Evolutionary conservation across 2,113 vertebrate species (phyloP).

Genomic region (Sinocyclocheilus anophthalmus): DNA sequence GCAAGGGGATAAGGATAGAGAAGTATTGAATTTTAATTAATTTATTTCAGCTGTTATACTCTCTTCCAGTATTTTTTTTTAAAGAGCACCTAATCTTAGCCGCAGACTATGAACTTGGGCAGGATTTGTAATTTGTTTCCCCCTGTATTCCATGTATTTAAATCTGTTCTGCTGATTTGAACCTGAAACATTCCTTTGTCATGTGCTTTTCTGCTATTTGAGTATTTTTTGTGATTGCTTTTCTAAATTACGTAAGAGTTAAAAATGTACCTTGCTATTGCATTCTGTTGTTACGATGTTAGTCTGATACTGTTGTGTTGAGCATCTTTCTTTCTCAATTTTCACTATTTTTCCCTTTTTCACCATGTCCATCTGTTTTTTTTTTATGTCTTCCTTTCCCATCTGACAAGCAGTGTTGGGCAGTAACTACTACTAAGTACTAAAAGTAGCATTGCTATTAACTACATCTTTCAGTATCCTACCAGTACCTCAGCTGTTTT

Average conservation of each 20-base stretch:
- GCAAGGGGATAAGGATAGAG: conserved; percentile 56
- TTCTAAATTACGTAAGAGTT: neutral
- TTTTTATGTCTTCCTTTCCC: neutral
- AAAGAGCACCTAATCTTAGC: conserved; percentile 39
- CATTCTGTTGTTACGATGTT: neutral
- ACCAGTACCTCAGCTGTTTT: neutral
- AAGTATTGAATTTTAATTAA: conserved; percentile 51
- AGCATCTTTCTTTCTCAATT: neutral
- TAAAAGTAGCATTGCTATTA: neutral
- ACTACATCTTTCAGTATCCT: neutral
- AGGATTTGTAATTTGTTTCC: conserved; percentile 54
- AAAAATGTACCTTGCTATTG: neutral
- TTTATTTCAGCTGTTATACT: conserved; percentile 37
- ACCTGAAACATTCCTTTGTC: neutral
- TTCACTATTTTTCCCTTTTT: neutral
- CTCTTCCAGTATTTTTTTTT: conserved; percentile 14
- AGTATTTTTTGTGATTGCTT: neutral
- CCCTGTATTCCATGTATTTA: conserved; percentile 38
- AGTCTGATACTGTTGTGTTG: neutral
- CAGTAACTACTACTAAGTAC: neutral
- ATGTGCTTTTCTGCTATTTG: neutral
- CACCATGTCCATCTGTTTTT: neutral
- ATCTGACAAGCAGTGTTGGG: neutral
- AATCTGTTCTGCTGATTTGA: conserved; percentile 44
- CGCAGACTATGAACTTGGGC: conserved; percentile 37